Percentiles rank a stretch among this genome's conserved stretches.
These are phyloP conservation scores for Caenorhabditis sulstoni DNA, from an alignment of 2,888 invertebrate species.

Conservation along the genomic window DNA sequence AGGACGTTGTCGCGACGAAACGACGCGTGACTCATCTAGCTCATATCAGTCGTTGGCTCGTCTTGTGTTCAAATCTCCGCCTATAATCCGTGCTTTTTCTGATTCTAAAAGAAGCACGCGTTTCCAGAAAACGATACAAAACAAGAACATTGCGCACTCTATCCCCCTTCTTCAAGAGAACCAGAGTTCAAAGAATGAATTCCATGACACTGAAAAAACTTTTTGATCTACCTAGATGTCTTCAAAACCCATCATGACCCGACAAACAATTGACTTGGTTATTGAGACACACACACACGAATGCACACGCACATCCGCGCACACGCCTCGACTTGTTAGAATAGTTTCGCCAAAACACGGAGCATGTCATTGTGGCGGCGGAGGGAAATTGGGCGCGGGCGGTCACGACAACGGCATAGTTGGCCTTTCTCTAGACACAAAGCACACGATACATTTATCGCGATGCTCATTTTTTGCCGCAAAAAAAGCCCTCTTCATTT, in stretches of 20 bases:
- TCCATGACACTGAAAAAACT: not conserved
- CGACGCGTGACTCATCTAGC: conserved; percentile 16
- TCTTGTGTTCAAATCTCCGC: conserved; percentile 10
- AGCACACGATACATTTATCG: conserved; percentile 38
- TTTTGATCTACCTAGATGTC: not conserved
- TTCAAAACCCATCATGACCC: conserved; percentile 11
- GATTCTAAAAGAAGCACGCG: not conserved
- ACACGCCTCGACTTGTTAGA: not conserved
- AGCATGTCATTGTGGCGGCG: conserved; percentile 23
- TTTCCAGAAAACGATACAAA: not conserved
- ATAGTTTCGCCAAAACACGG: conserved; percentile 19
- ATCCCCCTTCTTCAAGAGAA: not conserved
- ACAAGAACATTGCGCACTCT: not conserved
- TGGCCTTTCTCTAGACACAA: conserved; percentile 7
- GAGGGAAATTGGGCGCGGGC: conserved; percentile 12
- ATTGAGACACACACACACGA: conserved; percentile 14
- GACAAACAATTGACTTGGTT: conserved; percentile 29
- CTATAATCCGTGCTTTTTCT: conserved; percentile 11
- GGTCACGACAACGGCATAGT: conserved; percentile 20
- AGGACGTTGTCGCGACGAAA: not conserved
- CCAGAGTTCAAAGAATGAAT: not conserved
- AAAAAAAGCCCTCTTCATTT: not conserved
- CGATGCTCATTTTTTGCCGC: conserved; percentile 12
- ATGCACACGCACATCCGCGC: conserved; percentile 7
- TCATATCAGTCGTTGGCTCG: conserved; percentile 27